A percentile compares a stretch with the other conserved stretches of the same genome.
phyloP scores from a whole-genome alignment of 2,113 vertebrate species.

The Telmatochromis sp. region DNA sequence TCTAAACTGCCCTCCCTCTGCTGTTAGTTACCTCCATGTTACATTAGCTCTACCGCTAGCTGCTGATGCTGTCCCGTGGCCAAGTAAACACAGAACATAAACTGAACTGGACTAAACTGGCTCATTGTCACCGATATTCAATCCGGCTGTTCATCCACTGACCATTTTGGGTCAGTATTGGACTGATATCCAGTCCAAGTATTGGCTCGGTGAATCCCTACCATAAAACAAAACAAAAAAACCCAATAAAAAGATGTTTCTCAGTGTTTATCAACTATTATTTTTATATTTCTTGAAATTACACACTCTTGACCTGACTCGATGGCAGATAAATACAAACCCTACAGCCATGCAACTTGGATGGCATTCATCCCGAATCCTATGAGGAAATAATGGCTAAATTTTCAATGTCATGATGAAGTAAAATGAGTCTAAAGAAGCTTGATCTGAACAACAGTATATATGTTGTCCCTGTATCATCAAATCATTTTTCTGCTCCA shows the following conservation, averaged over 20 bases:
- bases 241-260: fast-evolving
- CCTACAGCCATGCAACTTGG: background rate
- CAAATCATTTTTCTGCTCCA: background rate
- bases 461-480: background rate
- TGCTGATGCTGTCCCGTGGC: background rate
- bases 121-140: background rate
- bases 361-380: background rate
- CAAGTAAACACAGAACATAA: background rate
- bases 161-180: background rate
- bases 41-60: background rate
- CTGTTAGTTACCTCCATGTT: background rate
- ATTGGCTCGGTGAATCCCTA: background rate
- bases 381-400: background rate
- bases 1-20: background rate
- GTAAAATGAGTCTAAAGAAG: background rate
- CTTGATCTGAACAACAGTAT: background rate
- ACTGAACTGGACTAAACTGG: background rate
- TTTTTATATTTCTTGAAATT: background rate
- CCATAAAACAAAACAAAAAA: background rate
- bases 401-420: background rate
- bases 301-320: background rate
- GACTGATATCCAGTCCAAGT: background rate
- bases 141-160: background rate
- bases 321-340: background rate
- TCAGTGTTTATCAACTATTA: background rate